Evolutionary conservation across 64 coral and sea anemone species (phyloP).

Genomic region (Montipora capricornis): DNA sequence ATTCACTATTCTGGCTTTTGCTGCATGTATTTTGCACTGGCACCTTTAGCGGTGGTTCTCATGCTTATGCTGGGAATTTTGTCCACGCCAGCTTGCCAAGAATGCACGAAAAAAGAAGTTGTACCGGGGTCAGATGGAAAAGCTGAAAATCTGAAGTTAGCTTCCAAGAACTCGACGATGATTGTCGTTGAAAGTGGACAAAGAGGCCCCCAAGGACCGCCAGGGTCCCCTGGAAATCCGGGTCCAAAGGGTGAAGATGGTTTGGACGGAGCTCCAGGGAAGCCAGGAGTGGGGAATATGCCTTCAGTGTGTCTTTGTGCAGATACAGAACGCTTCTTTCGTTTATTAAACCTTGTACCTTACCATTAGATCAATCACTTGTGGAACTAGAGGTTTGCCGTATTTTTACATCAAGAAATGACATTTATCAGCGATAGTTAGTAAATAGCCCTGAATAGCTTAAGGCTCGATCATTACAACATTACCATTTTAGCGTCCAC

Average conservation of each 20-base stretch:
- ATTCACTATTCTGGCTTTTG: background rate
- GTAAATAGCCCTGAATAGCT: too few relatives aligned
- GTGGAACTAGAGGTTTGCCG: too few relatives aligned
- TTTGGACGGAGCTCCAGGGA: slow-evolving; percentile 15
- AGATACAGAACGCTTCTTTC: background rate
- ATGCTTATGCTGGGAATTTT: slow-evolving; percentile 24
- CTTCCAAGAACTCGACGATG: slow-evolving; percentile 27
- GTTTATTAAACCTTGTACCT: too few relatives aligned
- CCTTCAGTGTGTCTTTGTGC: slow-evolving; percentile 6
- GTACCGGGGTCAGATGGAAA: background rate
- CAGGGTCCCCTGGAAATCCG: background rate
- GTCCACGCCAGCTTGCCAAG: background rate
- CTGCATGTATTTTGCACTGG: slow-evolving; percentile 15
- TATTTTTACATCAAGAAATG: too few relatives aligned
- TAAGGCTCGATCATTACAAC: too few relatives aligned
- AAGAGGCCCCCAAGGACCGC: slow-evolving; percentile 37
- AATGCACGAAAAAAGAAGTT: slow-evolving; percentile 37
- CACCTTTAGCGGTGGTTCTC: slow-evolving; percentile 3
- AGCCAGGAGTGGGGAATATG: slow-evolving; percentile 17
- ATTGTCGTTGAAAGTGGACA: background rate
- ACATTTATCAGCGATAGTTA: too few relatives aligned
- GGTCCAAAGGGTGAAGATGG: slow-evolving; percentile 14
- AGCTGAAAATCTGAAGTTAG: background rate
- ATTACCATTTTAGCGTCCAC: too few relatives aligned
- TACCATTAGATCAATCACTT: too few relatives aligned